Conservation (phyloP, 2,113 vertebrate species). For the Hippocampus abdominalis region DNA sequence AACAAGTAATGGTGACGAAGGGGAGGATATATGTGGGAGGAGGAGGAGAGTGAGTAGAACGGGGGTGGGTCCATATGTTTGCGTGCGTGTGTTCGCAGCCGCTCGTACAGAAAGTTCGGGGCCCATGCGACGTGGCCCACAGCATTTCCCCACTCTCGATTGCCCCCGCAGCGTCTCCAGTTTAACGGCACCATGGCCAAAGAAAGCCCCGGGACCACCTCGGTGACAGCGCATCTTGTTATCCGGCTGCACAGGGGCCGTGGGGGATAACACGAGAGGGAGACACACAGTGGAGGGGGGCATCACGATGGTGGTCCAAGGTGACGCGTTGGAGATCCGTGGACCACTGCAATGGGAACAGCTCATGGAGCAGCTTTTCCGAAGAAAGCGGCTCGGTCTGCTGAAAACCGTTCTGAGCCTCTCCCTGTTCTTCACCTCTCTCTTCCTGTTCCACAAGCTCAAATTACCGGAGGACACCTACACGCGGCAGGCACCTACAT, state of each 20-base stretch:
- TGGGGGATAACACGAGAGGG: constrained; percentile 10
- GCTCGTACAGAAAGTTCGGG: background rate
- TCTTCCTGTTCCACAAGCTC: constrained; percentile 75
- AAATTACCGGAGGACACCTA: constrained; percentile 58
- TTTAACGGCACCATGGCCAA: constrained; percentile 15
- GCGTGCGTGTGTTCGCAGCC: background rate
- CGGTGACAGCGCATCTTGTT: constrained; percentile 6
- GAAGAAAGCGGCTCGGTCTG: constrained; percentile 64
- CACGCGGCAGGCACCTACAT: too few species aligned
- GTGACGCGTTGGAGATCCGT: constrained; percentile 22
- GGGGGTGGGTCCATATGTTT: background rate
- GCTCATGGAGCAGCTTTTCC: constrained; percentile 68
- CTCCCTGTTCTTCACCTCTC: constrained; percentile 67
- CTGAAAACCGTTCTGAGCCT: constrained; percentile 74
- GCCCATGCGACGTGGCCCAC: background rate
- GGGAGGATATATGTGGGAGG: constrained; percentile 37
- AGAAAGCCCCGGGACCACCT: constrained; percentile 23
- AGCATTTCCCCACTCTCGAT: background rate
- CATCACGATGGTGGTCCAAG: constrained; percentile 35
- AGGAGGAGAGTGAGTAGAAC: background rate
- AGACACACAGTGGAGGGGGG: constrained; percentile 12
- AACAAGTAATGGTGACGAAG: background rate
- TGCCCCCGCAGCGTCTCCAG: background rate
- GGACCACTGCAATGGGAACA: constrained; percentile 18
- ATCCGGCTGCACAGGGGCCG: background rate